Evolutionary conservation across 2,113 vertebrate genomes (phyloP).

Genomic region (Ardeotis arabs): DNA sequence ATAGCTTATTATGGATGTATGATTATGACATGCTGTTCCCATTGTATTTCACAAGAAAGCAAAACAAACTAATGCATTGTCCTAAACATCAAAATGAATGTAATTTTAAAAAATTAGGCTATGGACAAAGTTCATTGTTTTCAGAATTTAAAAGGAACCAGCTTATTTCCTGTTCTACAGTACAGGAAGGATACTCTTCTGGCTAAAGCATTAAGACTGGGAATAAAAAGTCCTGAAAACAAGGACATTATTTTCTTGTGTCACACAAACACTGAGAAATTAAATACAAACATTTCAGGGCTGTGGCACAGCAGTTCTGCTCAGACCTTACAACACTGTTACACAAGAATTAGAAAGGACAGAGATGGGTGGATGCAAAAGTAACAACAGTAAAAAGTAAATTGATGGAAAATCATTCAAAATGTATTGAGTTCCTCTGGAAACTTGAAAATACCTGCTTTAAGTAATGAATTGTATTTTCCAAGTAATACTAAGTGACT

Average conservation of each 20-base stretch:
- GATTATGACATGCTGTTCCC: constrained; percentile 10
- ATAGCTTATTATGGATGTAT: background rate
- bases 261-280: background rate
- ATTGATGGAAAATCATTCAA: background rate
- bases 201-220: background rate
- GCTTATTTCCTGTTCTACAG: constrained; percentile 45
- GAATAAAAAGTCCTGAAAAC: constrained; percentile 53
- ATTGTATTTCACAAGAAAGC: constrained; percentile 48
- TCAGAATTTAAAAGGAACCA: constrained; percentile 43
- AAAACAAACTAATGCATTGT: constrained; percentile 51
- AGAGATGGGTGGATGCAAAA: background rate
- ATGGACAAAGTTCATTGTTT: constrained; percentile 57
- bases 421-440: background rate
- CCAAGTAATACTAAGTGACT: background rate
- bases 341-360: background rate
- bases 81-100: constrained; percentile 16
- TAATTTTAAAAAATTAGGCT: constrained; percentile 9
- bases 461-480: background rate
- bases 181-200: constrained; percentile 59
- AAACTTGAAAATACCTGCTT: background rate
- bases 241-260: constrained; percentile 12
- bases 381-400: background rate
- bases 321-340: background rate
- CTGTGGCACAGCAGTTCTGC: background rate
- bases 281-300: background rate